Percentiles rank a stretch among this genome's conserved stretches.
phyloP scores from a whole-genome alignment of 1,140 invertebrate genomes.

The Rhagoletis zephyria region DNA sequence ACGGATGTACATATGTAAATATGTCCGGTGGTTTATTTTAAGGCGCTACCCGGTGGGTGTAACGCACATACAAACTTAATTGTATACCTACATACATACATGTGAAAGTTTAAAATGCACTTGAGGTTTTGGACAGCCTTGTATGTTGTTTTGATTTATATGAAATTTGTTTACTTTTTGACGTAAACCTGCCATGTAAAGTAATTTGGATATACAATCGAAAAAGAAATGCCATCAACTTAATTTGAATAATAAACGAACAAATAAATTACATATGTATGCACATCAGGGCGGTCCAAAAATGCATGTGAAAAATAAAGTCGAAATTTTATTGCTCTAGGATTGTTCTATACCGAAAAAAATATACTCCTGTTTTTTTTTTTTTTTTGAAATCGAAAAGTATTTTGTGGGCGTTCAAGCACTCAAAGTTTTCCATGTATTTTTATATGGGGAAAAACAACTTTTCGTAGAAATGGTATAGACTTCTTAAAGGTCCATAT shows the following conservation, averaged over 20 bases:
- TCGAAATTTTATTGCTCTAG: too few relatives aligned
- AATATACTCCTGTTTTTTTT: too few relatives aligned
- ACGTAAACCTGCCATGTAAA: neutral
- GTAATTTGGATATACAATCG: neutral
- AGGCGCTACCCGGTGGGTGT: neutral
- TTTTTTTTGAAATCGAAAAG: too few relatives aligned
- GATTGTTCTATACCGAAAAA: too few relatives aligned
- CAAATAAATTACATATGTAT: neutral
- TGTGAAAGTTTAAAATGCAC: conserved; percentile 28
- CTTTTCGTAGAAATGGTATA: too few relatives aligned
- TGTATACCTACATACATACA: neutral
- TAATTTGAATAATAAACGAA: conserved; percentile 20
- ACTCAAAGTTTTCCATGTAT: too few relatives aligned
- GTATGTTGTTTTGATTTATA: conserved; percentile 31
- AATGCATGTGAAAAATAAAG: too few relatives aligned
- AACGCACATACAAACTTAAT: neutral
- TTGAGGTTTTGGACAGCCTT: neutral
- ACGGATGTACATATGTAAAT: neutral
- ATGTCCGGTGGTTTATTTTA: neutral
- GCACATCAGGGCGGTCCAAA: too few relatives aligned
- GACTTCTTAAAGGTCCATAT: too few relatives aligned
- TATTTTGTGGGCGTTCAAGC: too few relatives aligned
- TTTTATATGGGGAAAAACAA: too few relatives aligned
- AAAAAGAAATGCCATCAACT: neutral
- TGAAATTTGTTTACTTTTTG: conserved; percentile 30